Evolutionary conservation across 2,888 invertebrate genomes (phyloP), one percentile per base, ranked within the genome.

Genomic region (Agrotis segetum): DNA sequence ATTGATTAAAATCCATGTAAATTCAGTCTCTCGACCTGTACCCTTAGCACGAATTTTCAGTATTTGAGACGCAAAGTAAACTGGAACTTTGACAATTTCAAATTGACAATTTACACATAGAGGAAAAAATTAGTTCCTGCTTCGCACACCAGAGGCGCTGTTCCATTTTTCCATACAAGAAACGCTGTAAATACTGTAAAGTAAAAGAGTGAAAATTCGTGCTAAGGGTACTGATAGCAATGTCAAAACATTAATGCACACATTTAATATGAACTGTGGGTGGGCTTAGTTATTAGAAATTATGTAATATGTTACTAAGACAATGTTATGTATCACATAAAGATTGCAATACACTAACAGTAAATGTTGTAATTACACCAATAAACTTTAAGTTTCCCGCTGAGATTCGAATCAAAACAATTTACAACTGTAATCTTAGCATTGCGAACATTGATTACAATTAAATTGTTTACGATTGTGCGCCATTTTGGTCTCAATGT

Each of bases 401-500:
- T 76, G 84, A 4, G 85, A 71, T 77, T 76, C 66, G 62, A 76
- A 85, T 80, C 79, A 74, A 67, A 82, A 72, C 77, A 77, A 85
- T 85, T 81, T 67, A 81, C 63, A 74, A 71, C 56, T 58, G 59
- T 58, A 70, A 72, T 63, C 59, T 64, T 56, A 55, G 47, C 1
- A 56, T 59, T 69, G 58, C 34, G 49, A 65, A 55, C 64, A 61
- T 68, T 59, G 71, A 78, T 83, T 67, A 65, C 60, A 74, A 76
- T 69, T 74, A 71, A 66, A 79, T 71, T 71, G 75, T 71, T 59
- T 69, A 70, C 67, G 44, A 71, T 71, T 66, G 60, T 44, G 16
- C 16, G 70, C 66, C 34, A 66, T 67, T 77, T 70, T 49, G 4
- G 29, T 47, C 11, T 40, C n/a, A 9, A 40, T 40, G 40, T 40